Evolutionary conservation across 2,797 vertebrate species (phyloP), one percentile per base, ranked within the genome.

Genomic region (Oreonectes daqikongensis): DNA sequence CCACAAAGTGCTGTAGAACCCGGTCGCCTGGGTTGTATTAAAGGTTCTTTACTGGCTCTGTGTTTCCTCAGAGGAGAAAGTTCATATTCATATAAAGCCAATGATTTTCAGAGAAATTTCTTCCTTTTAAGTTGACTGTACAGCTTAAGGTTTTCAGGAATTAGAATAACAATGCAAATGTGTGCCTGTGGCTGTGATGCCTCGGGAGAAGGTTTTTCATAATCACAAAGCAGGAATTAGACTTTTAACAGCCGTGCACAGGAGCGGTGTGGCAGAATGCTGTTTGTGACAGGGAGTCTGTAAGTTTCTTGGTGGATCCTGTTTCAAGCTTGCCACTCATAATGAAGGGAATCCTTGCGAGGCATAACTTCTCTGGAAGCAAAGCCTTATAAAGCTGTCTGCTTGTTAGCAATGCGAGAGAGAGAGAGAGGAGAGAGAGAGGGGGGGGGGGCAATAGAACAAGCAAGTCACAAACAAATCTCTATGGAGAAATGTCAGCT

Each of bases 311-410:
- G 44, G n/a, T 82, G 40, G 77, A 77, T 82, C 70, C 71, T 83
- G 77, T 85, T 86, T 86, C 64, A 79, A 81, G 64, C 82, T 74
- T 68, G 71, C 53, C 63, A 46, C 12, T 65, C 60, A 74, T 75
- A 87, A 86, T 86, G 86, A 81, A 86, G 88, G 85, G 82, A 87
- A 84, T 80, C 86, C 88, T 91, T 89, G 86, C 88, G 83, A 90
- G 84, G 90, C 86, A 82, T 64, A 63, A 78, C 60, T 75, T 46
- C 5, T 77, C 68, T 70, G 82, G 67, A 75, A 87, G 81, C 79
- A 86, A 59, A 78, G 82, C 90, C 85, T 90, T 91, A 87, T 91
- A 93, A 91, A 91, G 92, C 89, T 86, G 91, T 87, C 65, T 70
- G 44, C 74, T 74, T 74, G 53, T 70, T 79, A 50, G 63, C 30